Base-by-base conservation (phyloP, 1,140 invertebrate species). In the Anoplolepis gracilipes region DNA sequence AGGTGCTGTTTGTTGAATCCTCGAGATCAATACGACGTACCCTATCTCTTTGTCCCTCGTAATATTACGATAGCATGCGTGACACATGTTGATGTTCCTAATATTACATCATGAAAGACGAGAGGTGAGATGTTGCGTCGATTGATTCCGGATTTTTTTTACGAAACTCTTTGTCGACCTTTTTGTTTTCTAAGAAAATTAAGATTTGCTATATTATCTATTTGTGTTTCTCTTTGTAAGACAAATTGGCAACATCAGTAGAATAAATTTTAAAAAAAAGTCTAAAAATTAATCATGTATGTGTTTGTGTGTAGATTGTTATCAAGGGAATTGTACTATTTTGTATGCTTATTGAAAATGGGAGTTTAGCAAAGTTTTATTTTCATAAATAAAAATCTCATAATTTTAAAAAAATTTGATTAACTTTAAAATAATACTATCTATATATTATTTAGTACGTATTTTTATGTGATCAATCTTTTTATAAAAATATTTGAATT, bases 1-100 rank as follows among this genome's bases (percentile, higher is more conserved):
- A 93, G 93, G 93, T 92, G 92, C 92, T 94, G 93, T 94, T 94
- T 93, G 93, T 93, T 92, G 92, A 94, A 94, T 93, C 92, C 93
- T 91, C 88, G 92, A 93, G 93, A 94, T 94, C 94, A 94, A 94
- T 94, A 94, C 93, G 87, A 92, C 86, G 88, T 85, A 90, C 90
- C 85, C 89, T 88, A 87, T 87, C 88, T 87, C 88, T 88, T 88
- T 90, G 89, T 88, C 84, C 57, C 78, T 85, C 81, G 84, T 85
- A 85, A 87, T 87, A 89, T 87, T 49, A 36, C 73, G 53, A 82
- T 61, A 42, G 67, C 73, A 70, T 77, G 88, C 85, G 88, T 84
- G 69, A 82, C 67, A 73, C 39, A 82, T 67, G 39, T 82, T 42
- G 65, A 72, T 61, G 39, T 42, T 82, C 53, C 78, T 33, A 30